These are phyloP conservation scores for Brachionus rubens DNA, from an alignment of 1,140 invertebrate species.

Conservation along the genomic window DNA sequence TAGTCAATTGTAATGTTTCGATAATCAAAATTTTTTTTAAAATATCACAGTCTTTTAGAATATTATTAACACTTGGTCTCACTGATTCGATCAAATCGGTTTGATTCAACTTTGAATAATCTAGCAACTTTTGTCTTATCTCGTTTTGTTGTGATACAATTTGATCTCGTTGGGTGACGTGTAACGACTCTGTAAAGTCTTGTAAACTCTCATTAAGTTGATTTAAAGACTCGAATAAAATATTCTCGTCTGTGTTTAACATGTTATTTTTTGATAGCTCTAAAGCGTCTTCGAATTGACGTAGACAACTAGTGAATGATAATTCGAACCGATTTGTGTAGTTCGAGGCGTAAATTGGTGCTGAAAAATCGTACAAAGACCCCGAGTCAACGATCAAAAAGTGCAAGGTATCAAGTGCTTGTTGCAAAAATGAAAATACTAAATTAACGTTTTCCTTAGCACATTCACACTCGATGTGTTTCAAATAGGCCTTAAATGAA, in stretches of 20 bases:
- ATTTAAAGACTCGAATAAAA: constrained; percentile 69
- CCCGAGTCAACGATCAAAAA: constrained; percentile 92
- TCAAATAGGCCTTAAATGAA: constrained; percentile 69
- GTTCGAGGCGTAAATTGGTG: constrained; percentile 50
- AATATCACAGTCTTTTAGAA: constrained; percentile 8
- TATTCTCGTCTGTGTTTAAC: constrained; percentile 15
- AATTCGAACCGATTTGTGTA: constrained; percentile 55
- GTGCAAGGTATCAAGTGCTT: constrained; percentile 94
- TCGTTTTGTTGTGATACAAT: constrained; percentile 81
- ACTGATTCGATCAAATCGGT: not conserved
- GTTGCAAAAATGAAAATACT: constrained; percentile 76
- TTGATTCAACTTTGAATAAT: not conserved
- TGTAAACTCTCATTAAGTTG: constrained; percentile 88
- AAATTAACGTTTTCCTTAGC: constrained; percentile 91
- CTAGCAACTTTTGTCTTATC: constrained; percentile 50
- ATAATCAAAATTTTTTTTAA: constrained; percentile 19
- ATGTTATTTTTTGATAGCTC: constrained; percentile 36
- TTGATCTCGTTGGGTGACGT: constrained; percentile 90
- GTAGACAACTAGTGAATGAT: constrained; percentile 74
- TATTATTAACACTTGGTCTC: not conserved
- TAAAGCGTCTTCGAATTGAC: constrained; percentile 69
- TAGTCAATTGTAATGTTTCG: constrained; percentile 13
- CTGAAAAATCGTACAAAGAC: not conserved
- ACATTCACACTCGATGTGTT: constrained; percentile 87
- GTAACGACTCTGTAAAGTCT: constrained; percentile 98